Base-by-base conservation (phyloP, 1,140 invertebrate species). In the Drosophila pseudoobscura region DNA sequence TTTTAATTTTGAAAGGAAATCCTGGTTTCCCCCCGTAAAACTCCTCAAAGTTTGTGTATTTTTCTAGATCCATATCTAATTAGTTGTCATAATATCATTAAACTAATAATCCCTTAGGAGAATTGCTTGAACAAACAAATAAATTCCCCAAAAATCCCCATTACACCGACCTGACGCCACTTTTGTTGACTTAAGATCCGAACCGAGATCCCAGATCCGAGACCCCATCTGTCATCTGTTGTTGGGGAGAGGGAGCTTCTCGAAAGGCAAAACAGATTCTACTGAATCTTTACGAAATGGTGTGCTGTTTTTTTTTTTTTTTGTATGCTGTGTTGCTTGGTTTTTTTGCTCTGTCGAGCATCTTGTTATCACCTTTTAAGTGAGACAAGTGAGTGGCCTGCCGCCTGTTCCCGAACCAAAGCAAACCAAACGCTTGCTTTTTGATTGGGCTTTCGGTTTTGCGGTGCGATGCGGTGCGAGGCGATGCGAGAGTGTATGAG, bases 351-450 rank as follows among this genome's bases (percentile, higher is more conserved):
- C 56, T 64, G 84, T 82, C 75, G 75, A 83, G 83, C 84, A 83
- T 68, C 75, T 87, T 87, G 83, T 87, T 88, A 88, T 87, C 83
- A 87, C 83, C 83, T 87, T 87, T 88, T 88, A 87, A 88, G 83
- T 88, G 83, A 76, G 74, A 87, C 64, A 88, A 78, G 83, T 82
- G 83, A 87, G 82, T 88, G 82, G 77, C 74, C 44, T 46, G 72
- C 59, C 75, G 78, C 53, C 60, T 44, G 71, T 20, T 20, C 53
- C 60, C 31, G 64, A 29, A 55, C 29, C 24, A 26, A 26, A 26
- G 24, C 53, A 51, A 17, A 35, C 29, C 47, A 51, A 24, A 35
- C 39, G 24, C 41, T 46, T 57, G 24, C 56, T 17, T 50, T 26
- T 31, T 13, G 24, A 29, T 39, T 13, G 50, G 3, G 46, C 24